A percentile compares a stretch with the other conserved stretches of the same genome.
These are phyloP conservation scores for Artemia franciscana DNA, from an alignment of 1,140 invertebrate species.

Conservation along the genomic window DNA sequence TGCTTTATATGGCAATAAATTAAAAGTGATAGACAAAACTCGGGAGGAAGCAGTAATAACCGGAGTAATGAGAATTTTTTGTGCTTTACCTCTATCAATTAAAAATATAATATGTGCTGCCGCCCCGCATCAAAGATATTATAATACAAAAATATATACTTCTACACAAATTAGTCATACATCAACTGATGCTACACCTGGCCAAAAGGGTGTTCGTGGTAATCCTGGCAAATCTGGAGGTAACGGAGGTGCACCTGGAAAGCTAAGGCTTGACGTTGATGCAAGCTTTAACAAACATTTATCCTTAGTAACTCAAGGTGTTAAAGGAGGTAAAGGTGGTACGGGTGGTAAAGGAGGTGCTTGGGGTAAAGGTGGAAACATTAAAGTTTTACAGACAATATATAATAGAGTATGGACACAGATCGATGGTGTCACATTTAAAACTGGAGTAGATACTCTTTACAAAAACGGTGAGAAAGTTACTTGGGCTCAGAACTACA, in stretches of 20 bases:
- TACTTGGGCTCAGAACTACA: no score
- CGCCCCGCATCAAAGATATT: no score
- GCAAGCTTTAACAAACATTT: background rate
- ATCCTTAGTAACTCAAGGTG: background rate
- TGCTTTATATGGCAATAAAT: no score
- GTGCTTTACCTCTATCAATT: no score
- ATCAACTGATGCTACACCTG: background rate
- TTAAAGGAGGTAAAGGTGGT: background rate
- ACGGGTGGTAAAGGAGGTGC: background rate
- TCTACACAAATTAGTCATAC: background rate
- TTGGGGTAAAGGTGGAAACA: background rate
- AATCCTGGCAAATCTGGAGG: background rate
- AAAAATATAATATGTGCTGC: no score
- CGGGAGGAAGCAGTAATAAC: no score
- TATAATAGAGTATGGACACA: background rate
- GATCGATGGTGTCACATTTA: no score
- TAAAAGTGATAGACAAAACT: no score
- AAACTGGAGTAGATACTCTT: no score
- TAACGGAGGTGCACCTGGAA: background rate
- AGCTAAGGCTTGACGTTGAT: background rate
- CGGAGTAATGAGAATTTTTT: no score
- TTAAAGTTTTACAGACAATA: background rate
- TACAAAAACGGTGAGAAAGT: no score
- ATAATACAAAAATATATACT: no score
- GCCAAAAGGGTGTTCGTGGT: background rate